Conservation (phyloP, 92 coral and sea anemone species). For the Chrysogorgia sp. region DNA sequence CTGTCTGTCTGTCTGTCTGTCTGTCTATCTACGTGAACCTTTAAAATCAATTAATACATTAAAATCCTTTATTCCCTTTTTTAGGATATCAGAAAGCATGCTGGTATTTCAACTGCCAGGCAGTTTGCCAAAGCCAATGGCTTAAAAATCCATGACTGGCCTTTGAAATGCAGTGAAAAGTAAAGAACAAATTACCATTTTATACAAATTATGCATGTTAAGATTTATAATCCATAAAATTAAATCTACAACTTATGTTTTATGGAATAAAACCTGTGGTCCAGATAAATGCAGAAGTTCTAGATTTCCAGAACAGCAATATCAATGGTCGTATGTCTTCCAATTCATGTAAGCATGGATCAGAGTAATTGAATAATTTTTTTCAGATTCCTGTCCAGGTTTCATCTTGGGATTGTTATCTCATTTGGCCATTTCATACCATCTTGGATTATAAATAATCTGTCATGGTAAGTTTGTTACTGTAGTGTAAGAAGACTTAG, state of each 20-base stretch:
- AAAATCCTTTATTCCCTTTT: background rate
- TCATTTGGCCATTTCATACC: constrained; percentile 97
- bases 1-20: too few relatives aligned
- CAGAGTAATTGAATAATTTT: background rate
- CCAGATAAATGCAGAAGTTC: too few relatives aligned
- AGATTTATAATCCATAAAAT: background rate
- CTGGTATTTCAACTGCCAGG: constrained; percentile 63
- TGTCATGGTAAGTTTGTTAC: constrained; percentile 56
- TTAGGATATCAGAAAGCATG: constrained; percentile 58
- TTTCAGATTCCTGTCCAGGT: constrained; percentile 17
- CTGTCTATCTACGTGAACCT: too few relatives aligned
- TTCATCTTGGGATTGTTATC: constrained; percentile 89
- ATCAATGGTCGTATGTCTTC: too few relatives aligned
- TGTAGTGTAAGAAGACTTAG: too few relatives aligned
- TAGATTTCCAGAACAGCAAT: too few relatives aligned
- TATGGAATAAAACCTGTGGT: too few relatives aligned
- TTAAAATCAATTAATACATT: background rate
- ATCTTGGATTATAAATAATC: constrained; percentile 72
- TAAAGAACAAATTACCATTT: background rate
- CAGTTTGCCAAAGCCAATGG: constrained; percentile 66
- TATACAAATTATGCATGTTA: too few relatives aligned
- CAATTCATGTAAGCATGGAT: background rate
- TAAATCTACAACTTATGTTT: background rate
- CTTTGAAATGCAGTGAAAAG: constrained; percentile 45
- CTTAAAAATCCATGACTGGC: constrained; percentile 77